Percentiles rank a stretch among this genome's conserved stretches.
Conservation (phyloP, 2,797 vertebrate species). For the Cyprinodon diabolis region DNA sequence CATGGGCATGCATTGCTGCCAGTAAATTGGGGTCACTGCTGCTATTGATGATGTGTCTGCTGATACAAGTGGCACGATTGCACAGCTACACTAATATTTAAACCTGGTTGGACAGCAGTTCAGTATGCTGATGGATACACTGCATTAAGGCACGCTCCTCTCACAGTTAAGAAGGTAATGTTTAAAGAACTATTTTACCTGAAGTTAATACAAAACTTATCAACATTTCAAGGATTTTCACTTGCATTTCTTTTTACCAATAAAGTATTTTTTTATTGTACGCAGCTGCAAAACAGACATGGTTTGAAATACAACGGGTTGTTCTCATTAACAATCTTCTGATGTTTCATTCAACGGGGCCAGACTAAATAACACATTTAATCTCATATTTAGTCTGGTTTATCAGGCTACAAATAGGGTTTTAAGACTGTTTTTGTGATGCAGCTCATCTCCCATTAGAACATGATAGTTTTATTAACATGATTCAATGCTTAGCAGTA, state of each 20-base stretch:
- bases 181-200: not conserved
- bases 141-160: not conserved
- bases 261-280: not conserved
- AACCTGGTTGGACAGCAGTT: not conserved
- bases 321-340: no score
- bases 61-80: not conserved
- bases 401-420: no score
- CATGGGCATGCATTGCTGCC: not conserved
- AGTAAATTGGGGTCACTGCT: not conserved
- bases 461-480: no score
- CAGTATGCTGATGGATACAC: not conserved
- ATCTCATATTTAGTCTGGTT: no score
- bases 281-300: not conserved
- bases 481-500: no score
- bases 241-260: not conserved
- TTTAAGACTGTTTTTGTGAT: no score
- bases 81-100: not conserved
- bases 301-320: no score
- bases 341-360: no score
- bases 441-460: no score
- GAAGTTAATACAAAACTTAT: no score
- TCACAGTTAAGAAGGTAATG: not conserved
- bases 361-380: no score
- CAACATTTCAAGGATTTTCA: no score
- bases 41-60: slow-evolving; percentile 3